Evolutionary conservation across 2,888 invertebrate species (phyloP).

Genomic region (Latheticus oryzae): DNA sequence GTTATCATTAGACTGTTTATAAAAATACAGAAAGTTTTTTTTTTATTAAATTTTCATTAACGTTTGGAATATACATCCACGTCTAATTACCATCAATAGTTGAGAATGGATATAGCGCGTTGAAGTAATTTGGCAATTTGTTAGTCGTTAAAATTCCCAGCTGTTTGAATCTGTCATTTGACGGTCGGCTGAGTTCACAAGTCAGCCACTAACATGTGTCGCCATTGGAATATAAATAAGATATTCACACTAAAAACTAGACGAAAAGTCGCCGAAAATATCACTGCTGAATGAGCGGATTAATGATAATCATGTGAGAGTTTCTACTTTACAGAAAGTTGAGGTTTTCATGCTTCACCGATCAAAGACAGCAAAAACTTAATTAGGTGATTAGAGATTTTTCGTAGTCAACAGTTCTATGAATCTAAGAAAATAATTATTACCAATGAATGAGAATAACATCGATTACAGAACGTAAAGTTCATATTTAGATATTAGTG

Average conservation of each 20-base stretch:
- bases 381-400: too few species aligned
- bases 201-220: slow-evolving; percentile 65
- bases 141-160: slow-evolving; percentile 69
- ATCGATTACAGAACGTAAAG: too few species aligned
- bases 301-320: slow-evolving; percentile 19
- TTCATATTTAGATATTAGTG: too few species aligned
- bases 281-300: slow-evolving; percentile 29
- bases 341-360: too few species aligned
- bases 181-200: slow-evolving; percentile 66
- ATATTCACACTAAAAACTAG: slow-evolving; percentile 40
- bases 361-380: too few species aligned
- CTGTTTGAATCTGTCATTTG: slow-evolving; percentile 67
- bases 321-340: too few species aligned
- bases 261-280: slow-evolving; percentile 40
- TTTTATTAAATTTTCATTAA: too few species aligned
- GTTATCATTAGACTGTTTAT: slow-evolving; percentile 22
- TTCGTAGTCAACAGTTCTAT: too few species aligned
- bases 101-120: slow-evolving; percentile 57
- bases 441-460: too few species aligned
- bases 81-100: slow-evolving; percentile 66
- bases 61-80: slow-evolving; percentile 62
- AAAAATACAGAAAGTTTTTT: too few species aligned
- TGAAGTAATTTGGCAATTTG: slow-evolving; percentile 68
- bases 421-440: too few species aligned
- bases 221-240: slow-evolving; percentile 55